A percentile compares a stretch with the other conserved stretches of the same genome.
Evolutionary conservation across 2,888 invertebrate genomes (phyloP).

Genomic region (Mayetiola destructor): DNA sequence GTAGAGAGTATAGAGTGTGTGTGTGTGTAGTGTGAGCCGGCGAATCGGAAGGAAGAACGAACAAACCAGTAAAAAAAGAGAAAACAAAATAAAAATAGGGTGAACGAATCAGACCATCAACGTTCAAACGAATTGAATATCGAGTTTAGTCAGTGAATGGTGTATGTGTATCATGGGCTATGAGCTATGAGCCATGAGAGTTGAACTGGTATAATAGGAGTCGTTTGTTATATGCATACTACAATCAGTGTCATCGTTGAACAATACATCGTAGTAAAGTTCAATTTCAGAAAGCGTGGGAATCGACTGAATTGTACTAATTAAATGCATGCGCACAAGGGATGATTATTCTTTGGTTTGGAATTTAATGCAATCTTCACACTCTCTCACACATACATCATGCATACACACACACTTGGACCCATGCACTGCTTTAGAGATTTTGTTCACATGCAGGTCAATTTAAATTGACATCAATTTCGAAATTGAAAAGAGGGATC

Average conservation of each 20-base stretch:
- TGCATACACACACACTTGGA: too few relatives aligned
- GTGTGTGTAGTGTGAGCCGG: too few relatives aligned
- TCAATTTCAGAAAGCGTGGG: neutral
- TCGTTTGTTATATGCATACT: neutral
- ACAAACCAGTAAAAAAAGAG: too few relatives aligned
- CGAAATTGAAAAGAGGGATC: too few relatives aligned
- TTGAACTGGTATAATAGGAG: too few relatives aligned
- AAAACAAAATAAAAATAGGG: slow-evolving; percentile 6
- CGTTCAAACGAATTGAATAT: neutral
- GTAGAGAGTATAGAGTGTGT: neutral
- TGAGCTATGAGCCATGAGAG: neutral
- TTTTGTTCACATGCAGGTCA: slow-evolving; percentile 9
- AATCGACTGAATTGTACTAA: slow-evolving; percentile 5
- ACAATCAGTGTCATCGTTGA: slow-evolving; percentile 11
- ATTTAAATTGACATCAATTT: neutral
- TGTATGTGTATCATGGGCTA: neutral
- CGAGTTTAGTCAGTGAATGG: neutral
- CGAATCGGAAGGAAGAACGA: neutral
- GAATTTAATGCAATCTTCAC: slow-evolving; percentile 1
- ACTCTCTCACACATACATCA: too few relatives aligned
- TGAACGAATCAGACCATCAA: neutral
- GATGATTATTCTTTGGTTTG: slow-evolving; percentile 9
- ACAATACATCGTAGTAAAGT: neutral
- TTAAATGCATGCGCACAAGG: slow-evolving; percentile 8
- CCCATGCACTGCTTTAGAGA: too few relatives aligned